Base-by-base conservation (phyloP, 2,113 vertebrate species). In the Ailuropoda melanoleuca region DNA sequence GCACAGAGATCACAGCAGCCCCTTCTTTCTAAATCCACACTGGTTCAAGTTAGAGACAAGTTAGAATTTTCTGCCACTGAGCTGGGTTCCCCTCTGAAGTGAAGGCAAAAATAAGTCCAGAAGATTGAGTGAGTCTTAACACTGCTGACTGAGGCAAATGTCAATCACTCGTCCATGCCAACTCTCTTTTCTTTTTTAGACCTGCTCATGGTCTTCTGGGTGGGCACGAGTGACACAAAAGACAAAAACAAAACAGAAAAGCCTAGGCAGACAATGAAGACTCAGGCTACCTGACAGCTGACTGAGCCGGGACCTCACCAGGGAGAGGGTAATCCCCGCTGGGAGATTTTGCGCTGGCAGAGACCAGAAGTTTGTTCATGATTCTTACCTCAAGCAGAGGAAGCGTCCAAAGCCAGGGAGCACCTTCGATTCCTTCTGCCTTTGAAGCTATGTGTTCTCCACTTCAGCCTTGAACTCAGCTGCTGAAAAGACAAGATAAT, bases 311-410 rank as follows among this genome's bases (percentile, higher is more conserved):
- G 62, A 8, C 7, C 1, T 37, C 77, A 34, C 90, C 75, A 60
- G 64, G 0, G 0, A 77, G 50, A 50, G 24, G 55, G 55, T 10
- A 39, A n/a, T 62, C 24, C 70, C 85, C 0, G 0, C 19, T 5
- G 23, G 31, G 53, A 68, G 75, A n/a, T 5, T 2, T 0, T n/a
- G 80, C 1, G 3, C 84, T 87, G 88, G 88, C 46, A 96, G 74
- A 96, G 50, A 53, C 46, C 39, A 4, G 18, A 80, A 88, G 55
- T 19, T 84, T 14, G 66, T 81, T 92, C 53, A 3, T 4, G 85
- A 53, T 88, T 96, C 97, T 98, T 97, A 98, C 96, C 98, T 97
- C 68, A 78, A 97, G 88, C 21, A 10, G 85, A 29, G 82, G 93
- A 62, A 50, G 64, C 9, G 12, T 88, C 94, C 81, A 62, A 19